Base-by-base conservation (phyloP, 2,797 vertebrate species). In the Cossypha dichroa region DNA sequence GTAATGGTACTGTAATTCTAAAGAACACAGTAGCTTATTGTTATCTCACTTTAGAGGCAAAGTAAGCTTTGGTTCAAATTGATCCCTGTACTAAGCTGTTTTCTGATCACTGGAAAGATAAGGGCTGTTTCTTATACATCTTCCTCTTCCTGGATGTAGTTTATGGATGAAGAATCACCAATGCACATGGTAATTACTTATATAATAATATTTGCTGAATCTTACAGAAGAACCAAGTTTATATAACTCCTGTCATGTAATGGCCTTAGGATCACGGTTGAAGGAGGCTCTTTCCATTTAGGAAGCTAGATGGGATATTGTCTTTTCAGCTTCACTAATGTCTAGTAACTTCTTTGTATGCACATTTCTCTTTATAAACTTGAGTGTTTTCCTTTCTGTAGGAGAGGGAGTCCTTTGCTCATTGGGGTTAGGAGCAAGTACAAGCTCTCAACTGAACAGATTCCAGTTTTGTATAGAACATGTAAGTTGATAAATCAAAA, bases 381-480 rank as follows among this genome's bases (percentile, higher is more conserved):
- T 51, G 9, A 1, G 2, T 31, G 49, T 95, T 55, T 95, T 96
- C 3, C 46, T n/a, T 70, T 66, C 86, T 67, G 26, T 97, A 99
- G 99, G 97, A 99, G 99, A 97, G 99, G 99, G 91, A 99, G 99
- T 93, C 99, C 99, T 19, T 92, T 99, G 95, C 98, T 99, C 70
- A 99, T 99, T 46, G 99, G 99, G 34, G 98, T 99, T 85, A 98
- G 98, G 79, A 99, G 99, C 95, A 98, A 99, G 96, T 98, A 98
- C 56, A 98, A 99, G 87, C 98, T 99, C 72, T 98, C 98, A 69
- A 98, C 99, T 13, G 98, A 99, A 78, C 98, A 99, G 96, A 98
- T 99, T 97, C 98, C 98, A 9, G 73, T 99, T 96, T 98, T 99
- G 94, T 99, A 99, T 74, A 98, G 99, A 96, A 98, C 96, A 2